A percentile compares a stretch with the other conserved stretches of the same genome.
Conservation (phyloP, 2,888 invertebrate genomes). For the Rotaria socialis region DNA sequence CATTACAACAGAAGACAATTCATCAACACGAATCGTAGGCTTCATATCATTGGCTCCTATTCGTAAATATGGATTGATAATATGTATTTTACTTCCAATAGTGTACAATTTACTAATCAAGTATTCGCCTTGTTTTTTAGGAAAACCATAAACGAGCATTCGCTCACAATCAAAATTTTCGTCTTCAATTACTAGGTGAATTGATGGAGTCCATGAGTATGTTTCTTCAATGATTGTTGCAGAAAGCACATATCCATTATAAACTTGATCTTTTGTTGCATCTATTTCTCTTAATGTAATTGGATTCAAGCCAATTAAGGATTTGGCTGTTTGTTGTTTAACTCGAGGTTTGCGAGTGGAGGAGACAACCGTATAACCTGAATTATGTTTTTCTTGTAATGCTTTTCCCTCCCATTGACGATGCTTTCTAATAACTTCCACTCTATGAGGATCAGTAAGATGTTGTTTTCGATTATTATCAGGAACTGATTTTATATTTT, state of each 20-base stretch:
- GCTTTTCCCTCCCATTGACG: not conserved
- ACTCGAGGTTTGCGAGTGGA: not conserved
- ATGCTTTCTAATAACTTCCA: constrained; percentile 36
- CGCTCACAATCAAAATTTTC: constrained; percentile 19
- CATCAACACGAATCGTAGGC: constrained; percentile 32
- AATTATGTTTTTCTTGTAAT: not conserved
- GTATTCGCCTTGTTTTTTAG: not conserved
- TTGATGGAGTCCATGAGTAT: not conserved
- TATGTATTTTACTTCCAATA: constrained; percentile 35
- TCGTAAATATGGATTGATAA: constrained; percentile 40
- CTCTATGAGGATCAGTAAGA: constrained; percentile 5
- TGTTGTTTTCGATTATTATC: not conserved
- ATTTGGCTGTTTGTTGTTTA: not conserved
- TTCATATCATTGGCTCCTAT: constrained; percentile 30
- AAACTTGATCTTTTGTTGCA: constrained; percentile 39
- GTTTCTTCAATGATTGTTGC: constrained; percentile 17
- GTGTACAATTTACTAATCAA: not conserved
- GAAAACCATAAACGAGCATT: constrained; percentile 32
- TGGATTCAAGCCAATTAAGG: constrained; percentile 13
- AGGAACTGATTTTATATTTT: no score
- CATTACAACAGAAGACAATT: not conserved
- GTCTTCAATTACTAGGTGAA: constrained; percentile 37
- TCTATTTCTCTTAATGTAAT: constrained; percentile 39
- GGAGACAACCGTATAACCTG: not conserved
- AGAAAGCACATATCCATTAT: constrained; percentile 26